Evolutionary conservation across 2,888 invertebrate genomes (phyloP).

Genomic region (Alcis repandata): DNA sequence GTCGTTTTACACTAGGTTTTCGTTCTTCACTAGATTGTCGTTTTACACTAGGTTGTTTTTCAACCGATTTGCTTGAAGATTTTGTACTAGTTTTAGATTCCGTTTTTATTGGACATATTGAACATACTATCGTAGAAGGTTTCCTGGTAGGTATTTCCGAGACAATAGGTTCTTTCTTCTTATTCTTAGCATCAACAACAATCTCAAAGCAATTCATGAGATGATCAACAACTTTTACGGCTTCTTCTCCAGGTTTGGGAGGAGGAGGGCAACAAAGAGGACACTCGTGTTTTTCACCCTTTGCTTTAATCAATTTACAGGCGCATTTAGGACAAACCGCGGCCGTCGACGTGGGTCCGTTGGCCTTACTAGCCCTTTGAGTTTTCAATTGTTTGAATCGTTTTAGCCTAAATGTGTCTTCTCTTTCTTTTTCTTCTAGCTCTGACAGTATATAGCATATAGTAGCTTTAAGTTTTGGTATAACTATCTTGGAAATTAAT

Average conservation of each 20-base stretch:
- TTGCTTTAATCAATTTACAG: neutral
- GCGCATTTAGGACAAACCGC: too few relatives aligned
- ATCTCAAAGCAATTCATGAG: neutral
- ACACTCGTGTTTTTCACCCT: neutral
- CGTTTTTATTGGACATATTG: neutral
- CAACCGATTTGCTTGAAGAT: neutral
- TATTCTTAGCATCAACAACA: neutral
- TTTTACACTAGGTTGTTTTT: neutral
- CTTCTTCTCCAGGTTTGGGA: neutral
- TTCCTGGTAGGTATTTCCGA: too few relatives aligned
- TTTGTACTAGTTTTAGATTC: neutral
- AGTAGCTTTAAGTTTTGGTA: conserved; percentile 53
- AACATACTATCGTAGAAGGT: too few relatives aligned
- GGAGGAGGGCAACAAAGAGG: neutral
- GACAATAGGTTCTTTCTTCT: neutral
- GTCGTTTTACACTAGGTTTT: too few relatives aligned
- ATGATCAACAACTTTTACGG: neutral
- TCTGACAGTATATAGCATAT: conserved; percentile 54
- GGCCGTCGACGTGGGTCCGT: too few relatives aligned
- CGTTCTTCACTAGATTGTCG: too few relatives aligned
- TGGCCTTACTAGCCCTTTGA: conserved; percentile 15
- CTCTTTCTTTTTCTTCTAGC: conserved; percentile 58
- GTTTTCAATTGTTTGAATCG: conserved; percentile 51
- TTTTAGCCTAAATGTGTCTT: conserved; percentile 57
- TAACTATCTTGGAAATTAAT: conserved; percentile 55